A percentile compares a stretch with the other conserved stretches of the same genome.
Evolutionary conservation across 2,797 vertebrate genomes (phyloP).

Genomic region (Diplodus puntazzo): DNA sequence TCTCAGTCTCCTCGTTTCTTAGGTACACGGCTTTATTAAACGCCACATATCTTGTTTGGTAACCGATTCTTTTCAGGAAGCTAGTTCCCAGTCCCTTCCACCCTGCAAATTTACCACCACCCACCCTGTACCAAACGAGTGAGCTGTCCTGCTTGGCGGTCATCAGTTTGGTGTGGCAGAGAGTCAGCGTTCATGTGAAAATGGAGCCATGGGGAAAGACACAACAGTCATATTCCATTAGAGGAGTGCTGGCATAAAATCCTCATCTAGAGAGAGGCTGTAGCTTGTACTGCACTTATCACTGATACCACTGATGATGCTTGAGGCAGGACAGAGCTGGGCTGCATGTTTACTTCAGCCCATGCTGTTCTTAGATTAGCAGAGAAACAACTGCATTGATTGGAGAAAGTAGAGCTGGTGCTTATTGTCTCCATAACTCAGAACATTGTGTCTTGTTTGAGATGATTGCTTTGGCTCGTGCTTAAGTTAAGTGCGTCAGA

Average conservation of each 20-base stretch:
- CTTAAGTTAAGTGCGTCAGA: slow-evolving; percentile 56
- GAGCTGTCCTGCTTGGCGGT: slow-evolving; percentile 47
- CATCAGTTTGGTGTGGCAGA: slow-evolving; percentile 54
- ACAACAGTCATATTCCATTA: slow-evolving; percentile 71
- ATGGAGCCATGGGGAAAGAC: slow-evolving; percentile 66
- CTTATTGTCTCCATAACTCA: slow-evolving; percentile 9
- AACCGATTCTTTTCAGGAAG: slow-evolving; percentile 34
- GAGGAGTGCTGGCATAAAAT: slow-evolving; percentile 56
- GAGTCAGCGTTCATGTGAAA: slow-evolving; percentile 58
- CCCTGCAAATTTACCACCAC: slow-evolving; percentile 23
- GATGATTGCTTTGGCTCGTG: slow-evolving; percentile 55
- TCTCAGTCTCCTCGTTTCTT: slow-evolving; percentile 30
- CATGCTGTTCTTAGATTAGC: slow-evolving; percentile 45
- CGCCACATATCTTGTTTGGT: slow-evolving; percentile 34
- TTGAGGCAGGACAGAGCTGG: slow-evolving; percentile 30
- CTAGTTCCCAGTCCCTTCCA: slow-evolving; percentile 23
- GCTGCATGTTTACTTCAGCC: slow-evolving; percentile 49
- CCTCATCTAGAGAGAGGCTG: slow-evolving; percentile 46
- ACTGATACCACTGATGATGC: slow-evolving; percentile 53
- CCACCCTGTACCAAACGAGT: slow-evolving; percentile 46
- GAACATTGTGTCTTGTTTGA: slow-evolving; percentile 59
- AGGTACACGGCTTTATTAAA: slow-evolving; percentile 58
- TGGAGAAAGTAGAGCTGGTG: slow-evolving; percentile 31
- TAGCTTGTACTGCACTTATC: slow-evolving; percentile 46
- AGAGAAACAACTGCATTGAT: slow-evolving; percentile 58